Base-by-base conservation (phyloP, 2,113 vertebrate genomes). In the Zosterops hypoxanthus region DNA sequence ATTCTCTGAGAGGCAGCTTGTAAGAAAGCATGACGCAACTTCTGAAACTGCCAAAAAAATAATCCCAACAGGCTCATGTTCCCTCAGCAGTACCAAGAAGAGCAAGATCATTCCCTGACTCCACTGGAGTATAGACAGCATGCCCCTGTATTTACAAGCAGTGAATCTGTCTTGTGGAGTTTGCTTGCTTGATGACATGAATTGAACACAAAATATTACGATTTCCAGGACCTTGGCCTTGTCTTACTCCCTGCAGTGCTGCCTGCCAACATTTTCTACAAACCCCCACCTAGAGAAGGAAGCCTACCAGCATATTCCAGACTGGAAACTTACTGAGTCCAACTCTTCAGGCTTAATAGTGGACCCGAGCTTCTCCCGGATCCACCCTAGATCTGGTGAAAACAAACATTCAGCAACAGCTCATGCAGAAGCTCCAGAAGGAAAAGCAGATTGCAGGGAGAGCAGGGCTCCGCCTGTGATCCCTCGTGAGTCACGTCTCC, bases 361-460 rank as follows among this genome's bases (percentile, higher is more conserved):
- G 50, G 68, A 80, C 57, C 14, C 0, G 2, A 93, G 79, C 69
- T 76, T 92, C 70, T 92, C 39, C 72, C 80, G 88, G 82, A 89
- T 87, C 84, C 83, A 83, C 56, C 70, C 91, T 49, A 46, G 60
- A 82, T 57, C 66, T 83, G 34, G 21, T 53, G 44, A 83, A 82
- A 94, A 93, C 61, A 86, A 91, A 83, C 64, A 88, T 71, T 59
- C 92, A 71, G 82, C 70, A 91, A 65, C 69, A 88, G 89, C 85
- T 85, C 5, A 3, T 0, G 2, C 39, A 52, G 52, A 78, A 57
- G 52, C 68, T 94, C 60, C 89, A 75, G 85, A 64, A 94, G 83
- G 61, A 95, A 86, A 52, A 83, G 89, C 39, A 80, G 72, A 91
- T 1, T 78, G 83, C 89, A 55, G 50, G 73, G 75, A 93, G 75